These are phyloP conservation scores for Palaemon carinicauda DNA, from an alignment of 1,140 invertebrate species.

Conservation along the genomic window DNA sequence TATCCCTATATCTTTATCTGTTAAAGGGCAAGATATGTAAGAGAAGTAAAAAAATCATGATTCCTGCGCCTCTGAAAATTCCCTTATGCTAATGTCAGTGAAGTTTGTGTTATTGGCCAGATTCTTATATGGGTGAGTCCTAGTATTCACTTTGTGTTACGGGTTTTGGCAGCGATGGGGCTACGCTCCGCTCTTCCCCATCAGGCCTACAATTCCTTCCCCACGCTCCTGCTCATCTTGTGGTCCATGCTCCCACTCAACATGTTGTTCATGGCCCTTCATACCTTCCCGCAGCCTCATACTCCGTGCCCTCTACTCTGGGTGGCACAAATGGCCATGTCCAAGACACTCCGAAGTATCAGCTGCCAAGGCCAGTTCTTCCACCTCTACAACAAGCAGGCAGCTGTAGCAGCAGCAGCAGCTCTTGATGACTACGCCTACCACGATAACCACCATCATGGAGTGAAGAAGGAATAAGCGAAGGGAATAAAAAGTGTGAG, in stretches of 20 bases:
- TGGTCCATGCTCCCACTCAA: no score
- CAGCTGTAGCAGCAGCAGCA: slow-evolving; percentile 17
- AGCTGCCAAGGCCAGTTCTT: slow-evolving; percentile 30
- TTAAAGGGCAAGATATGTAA: no score
- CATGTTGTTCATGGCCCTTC: no score
- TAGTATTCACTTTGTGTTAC: no score
- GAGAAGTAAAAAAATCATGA: no score
- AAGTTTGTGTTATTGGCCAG: no score
- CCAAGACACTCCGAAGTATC: slow-evolving; percentile 23
- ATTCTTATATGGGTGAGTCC: no score
- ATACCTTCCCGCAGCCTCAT: background rate
- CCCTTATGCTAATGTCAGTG: no score
- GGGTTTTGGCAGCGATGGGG: slow-evolving; percentile 37
- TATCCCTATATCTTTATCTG: no score
- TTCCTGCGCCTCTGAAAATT: no score
- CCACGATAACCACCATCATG: background rate
- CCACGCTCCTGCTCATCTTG: background rate
- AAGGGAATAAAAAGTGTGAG: no score
- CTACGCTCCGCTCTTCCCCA: slow-evolving; percentile 3
- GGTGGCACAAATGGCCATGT: background rate
- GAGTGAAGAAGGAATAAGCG: background rate
- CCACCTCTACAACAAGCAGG: slow-evolving; percentile 21
- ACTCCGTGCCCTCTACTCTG: background rate
- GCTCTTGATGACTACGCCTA: slow-evolving; percentile 7
- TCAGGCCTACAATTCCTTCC: slow-evolving; percentile 9